Evolutionary conservation across 2,797 vertebrate genomes (phyloP).

Genomic region (Pantherophis vulpinus): DNA sequence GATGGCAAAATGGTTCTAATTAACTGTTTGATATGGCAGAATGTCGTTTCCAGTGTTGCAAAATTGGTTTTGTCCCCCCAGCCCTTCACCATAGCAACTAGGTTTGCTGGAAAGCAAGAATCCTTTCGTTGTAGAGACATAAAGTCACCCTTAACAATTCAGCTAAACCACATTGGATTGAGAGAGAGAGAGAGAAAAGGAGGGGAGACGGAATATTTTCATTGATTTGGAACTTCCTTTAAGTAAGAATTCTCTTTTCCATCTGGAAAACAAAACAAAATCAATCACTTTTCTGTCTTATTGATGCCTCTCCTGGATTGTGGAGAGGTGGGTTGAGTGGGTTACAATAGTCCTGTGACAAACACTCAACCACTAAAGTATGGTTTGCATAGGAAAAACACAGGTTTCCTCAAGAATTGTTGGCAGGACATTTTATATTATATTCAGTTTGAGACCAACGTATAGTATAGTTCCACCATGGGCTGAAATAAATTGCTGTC

Average conservation of each 20-base stretch:
- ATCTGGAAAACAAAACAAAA: conserved; percentile 42
- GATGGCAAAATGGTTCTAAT: conserved; percentile 69
- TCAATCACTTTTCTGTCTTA: not conserved
- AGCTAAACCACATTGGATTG: conserved; percentile 37
- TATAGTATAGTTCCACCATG: not conserved
- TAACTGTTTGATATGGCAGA: conserved; percentile 64
- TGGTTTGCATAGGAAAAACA: not conserved
- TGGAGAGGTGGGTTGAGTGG: not conserved
- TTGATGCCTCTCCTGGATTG: conserved; percentile 7
- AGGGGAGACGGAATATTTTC: conserved; percentile 5
- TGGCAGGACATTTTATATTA: not conserved
- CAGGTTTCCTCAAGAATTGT: rapidly evolving
- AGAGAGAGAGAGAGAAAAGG: too few species aligned
- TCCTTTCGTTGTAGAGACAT: conserved; percentile 47
- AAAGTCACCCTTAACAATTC: conserved; percentile 34
- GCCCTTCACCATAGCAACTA: conserved; percentile 71
- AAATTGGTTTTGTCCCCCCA: conserved; percentile 60
- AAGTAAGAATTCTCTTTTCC: conserved; percentile 38
- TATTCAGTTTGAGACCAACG: not conserved
- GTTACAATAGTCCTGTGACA: rapidly evolving
- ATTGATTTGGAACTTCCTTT: conserved; percentile 18
- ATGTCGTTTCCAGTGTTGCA: conserved; percentile 66
- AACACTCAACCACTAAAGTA: not conserved
- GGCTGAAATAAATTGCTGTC: not conserved
- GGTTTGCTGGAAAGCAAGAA: conserved; percentile 67